Percentiles rank a stretch among this genome's conserved stretches.
These are phyloP conservation scores for Channa argus DNA, from an alignment of 2,113 vertebrate species.

Conservation along the genomic window DNA sequence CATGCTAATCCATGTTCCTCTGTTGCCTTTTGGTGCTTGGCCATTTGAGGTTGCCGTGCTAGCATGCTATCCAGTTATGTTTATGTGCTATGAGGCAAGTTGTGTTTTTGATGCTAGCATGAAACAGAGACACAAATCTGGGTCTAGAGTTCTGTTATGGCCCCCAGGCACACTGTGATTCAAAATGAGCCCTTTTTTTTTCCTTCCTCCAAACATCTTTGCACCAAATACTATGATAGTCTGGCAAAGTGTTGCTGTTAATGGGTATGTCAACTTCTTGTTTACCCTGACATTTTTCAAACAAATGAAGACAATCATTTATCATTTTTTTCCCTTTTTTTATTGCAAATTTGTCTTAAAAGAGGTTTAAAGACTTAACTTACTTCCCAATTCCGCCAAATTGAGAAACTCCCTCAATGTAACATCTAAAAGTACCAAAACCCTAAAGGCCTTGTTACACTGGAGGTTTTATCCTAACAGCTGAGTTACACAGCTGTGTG, in stretches of 20 bases:
- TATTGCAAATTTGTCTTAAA: not conserved
- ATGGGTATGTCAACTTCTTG: slow-evolving; percentile 31
- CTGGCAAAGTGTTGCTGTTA: slow-evolving; percentile 17
- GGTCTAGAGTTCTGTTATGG: slow-evolving; percentile 56
- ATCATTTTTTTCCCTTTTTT: not conserved
- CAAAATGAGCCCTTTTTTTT: slow-evolving; percentile 47
- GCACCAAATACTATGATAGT: slow-evolving; percentile 39
- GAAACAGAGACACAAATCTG: slow-evolving; percentile 54
- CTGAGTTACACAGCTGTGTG: not conserved
- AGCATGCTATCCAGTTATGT: slow-evolving; percentile 57
- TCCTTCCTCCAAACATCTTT: slow-evolving; percentile 49
- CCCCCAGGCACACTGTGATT: slow-evolving; percentile 61
- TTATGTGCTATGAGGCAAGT: slow-evolving; percentile 43
- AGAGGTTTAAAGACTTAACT: slow-evolving; percentile 42
- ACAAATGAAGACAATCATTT: slow-evolving; percentile 29
- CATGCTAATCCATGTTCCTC: slow-evolving; percentile 40
- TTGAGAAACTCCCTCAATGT: slow-evolving; percentile 60
- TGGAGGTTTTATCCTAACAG: slow-evolving; percentile 17
- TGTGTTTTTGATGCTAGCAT: slow-evolving; percentile 56
- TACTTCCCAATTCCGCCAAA: slow-evolving; percentile 57
- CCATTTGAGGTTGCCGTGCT: slow-evolving; percentile 41
- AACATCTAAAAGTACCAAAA: slow-evolving; percentile 60
- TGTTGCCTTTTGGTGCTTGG: slow-evolving; percentile 28
- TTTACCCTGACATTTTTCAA: slow-evolving; percentile 17
- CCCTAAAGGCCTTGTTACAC: slow-evolving; percentile 49